These are phyloP conservation scores for Bombus fervidus DNA, from an alignment of 1,140 invertebrate species.

Conservation along the genomic window DNA sequence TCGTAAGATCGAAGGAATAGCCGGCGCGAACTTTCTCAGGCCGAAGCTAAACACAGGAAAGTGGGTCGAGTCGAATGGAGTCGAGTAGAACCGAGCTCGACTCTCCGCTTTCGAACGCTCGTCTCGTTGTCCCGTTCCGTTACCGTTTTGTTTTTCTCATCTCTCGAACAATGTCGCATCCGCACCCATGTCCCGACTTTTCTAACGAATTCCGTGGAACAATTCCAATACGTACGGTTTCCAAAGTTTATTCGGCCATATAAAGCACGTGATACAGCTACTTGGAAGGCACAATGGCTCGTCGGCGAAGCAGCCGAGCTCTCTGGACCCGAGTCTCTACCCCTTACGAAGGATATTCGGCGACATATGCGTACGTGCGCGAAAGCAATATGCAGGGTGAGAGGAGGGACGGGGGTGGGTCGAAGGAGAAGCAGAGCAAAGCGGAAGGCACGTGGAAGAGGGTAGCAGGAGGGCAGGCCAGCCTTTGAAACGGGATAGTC, in stretches of 20 bases:
- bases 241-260: conserved; percentile 49
- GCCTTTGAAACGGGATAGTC: conserved; percentile 56
- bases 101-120: not conserved
- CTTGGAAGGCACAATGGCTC: not conserved
- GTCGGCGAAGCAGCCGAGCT: not conserved
- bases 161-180: too few relatives aligned
- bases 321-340: conserved; percentile 7
- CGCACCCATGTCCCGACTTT: not conserved
- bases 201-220: conserved; percentile 15
- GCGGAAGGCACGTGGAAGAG: conserved; percentile 45
- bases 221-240: conserved; percentile 28
- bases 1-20: not conserved
- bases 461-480: conserved; percentile 33
- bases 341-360: conserved; percentile 65
- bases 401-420: conserved; percentile 2
- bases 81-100: not conserved
- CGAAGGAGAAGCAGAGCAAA: conserved; percentile 56
- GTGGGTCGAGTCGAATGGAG: conserved; percentile 11
- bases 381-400: conserved; percentile 71
- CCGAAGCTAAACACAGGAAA: conserved; percentile 2
- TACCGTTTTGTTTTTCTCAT: not conserved
- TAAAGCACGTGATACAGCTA: conserved; percentile 48
- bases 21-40: conserved; percentile 24
- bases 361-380: conserved; percentile 76
- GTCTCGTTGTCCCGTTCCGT: too few relatives aligned